Evolutionary conservation across 2,113 vertebrate genomes (phyloP).

Genomic region (Daubentonia madagascariensis): DNA sequence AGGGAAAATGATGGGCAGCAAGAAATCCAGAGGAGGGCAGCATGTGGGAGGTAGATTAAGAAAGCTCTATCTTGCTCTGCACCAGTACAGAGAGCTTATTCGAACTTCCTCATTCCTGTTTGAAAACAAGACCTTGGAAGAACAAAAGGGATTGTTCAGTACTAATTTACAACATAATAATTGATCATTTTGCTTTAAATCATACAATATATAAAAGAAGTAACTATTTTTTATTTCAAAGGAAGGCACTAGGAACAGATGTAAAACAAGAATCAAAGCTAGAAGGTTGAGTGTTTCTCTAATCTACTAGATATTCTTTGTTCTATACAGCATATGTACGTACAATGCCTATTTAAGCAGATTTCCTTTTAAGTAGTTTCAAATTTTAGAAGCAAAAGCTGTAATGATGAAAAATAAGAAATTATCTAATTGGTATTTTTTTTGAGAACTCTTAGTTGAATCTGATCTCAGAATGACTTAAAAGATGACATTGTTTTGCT

Average conservation of each 20-base stretch:
- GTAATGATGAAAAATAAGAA: not conserved
- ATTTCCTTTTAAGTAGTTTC: not conserved
- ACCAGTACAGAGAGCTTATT: not conserved
- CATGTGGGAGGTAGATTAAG: not conserved
- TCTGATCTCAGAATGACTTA: not conserved
- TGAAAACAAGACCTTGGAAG: not conserved
- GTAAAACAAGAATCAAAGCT: not conserved
- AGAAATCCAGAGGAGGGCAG: not conserved
- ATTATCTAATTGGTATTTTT: not conserved
- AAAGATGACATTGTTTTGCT: not conserved
- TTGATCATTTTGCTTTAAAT: not conserved
- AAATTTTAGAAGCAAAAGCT: not conserved
- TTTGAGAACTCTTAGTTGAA: not conserved
- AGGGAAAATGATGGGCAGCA: not conserved
- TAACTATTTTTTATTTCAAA: conserved; percentile 12
- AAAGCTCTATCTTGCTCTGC: not conserved
- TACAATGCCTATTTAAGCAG: not conserved
- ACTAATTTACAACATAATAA: not conserved
- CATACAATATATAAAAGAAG: not conserved
- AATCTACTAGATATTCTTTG: not conserved
- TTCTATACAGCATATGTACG: not conserved
- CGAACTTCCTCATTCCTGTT: not conserved
- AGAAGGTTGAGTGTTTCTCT: not conserved
- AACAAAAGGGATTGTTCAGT: not conserved
- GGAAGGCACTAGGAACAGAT: not conserved